Evolutionary conservation across 2,113 vertebrate genomes (phyloP).

Genomic region (Leuciscus idus): DNA sequence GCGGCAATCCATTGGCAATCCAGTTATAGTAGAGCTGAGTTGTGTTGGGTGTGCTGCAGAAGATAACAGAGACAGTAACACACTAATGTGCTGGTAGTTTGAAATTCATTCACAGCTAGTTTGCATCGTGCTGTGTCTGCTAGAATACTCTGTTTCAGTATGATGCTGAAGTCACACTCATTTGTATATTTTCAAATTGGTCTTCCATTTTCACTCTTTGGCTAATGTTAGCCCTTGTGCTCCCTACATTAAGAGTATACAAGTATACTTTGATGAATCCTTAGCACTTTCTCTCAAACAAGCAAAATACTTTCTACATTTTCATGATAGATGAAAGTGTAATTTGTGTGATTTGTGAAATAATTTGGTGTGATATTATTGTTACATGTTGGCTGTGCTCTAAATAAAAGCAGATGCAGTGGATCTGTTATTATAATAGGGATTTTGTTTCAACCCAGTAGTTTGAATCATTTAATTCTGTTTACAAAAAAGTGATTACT

Average conservation of each 20-base stretch:
- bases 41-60: slow-evolving; percentile 43
- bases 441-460: too few relatives aligned
- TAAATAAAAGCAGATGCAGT: too few relatives aligned
- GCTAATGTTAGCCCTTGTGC: slow-evolving; percentile 73
- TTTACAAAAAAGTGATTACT: too few relatives aligned
- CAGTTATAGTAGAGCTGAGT: slow-evolving; percentile 37
- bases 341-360: slow-evolving; percentile 44
- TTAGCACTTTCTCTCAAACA: slow-evolving; percentile 54
- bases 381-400: not conserved
- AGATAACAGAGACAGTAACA: slow-evolving; percentile 45
- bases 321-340: slow-evolving; percentile 65
- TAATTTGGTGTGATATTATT: not conserved
- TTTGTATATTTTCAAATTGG: slow-evolving; percentile 74
- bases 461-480: too few relatives aligned
- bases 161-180: slow-evolving; percentile 32
- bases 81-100: slow-evolving; percentile 47
- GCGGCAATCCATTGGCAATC: slow-evolving; percentile 32
- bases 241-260: slow-evolving; percentile 72
- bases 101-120: slow-evolving; percentile 55
- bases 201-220: slow-evolving; percentile 71
- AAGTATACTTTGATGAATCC: slow-evolving; percentile 18
- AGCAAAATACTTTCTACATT: slow-evolving; percentile 60
- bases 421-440: too few relatives aligned
- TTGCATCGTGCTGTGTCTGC: slow-evolving; percentile 30
- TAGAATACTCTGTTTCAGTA: slow-evolving; percentile 32